phyloP scores from a whole-genome alignment of 2,113 vertebrate genomes.

The Perognathus longimembris region DNA sequence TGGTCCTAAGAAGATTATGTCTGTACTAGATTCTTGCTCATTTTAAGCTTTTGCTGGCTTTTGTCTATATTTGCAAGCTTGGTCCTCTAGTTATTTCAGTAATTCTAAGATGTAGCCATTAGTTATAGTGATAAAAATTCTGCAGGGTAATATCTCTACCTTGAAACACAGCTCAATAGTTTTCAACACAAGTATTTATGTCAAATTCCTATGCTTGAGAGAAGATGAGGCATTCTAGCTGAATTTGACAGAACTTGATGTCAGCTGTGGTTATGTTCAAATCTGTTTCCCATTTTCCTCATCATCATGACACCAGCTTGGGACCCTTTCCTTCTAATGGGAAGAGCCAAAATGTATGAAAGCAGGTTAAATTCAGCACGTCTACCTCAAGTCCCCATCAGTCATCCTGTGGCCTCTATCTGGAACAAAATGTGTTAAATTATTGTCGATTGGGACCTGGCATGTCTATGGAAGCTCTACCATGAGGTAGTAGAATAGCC shows the following conservation, averaged over 20 bases:
- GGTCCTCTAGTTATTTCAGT: background rate
- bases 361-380: background rate
- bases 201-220: background rate
- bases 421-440: background rate
- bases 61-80: background rate
- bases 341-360: background rate
- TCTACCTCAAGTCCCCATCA: background rate
- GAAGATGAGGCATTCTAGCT: background rate
- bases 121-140: background rate
- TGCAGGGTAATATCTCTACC: background rate
- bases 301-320: background rate
- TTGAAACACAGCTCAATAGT: background rate
- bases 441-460: background rate
- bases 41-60: background rate
- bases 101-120: background rate
- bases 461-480: background rate
- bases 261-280: background rate
- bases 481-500: no score
- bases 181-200: background rate
- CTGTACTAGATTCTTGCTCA: background rate
- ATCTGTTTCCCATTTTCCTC: background rate
- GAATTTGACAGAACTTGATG: background rate
- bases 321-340: background rate
- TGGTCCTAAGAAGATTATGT: background rate
- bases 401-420: background rate